Evolutionary conservation across 2,113 vertebrate genomes (phyloP).

Genomic region (Ibidorhyncha struthersii): DNA sequence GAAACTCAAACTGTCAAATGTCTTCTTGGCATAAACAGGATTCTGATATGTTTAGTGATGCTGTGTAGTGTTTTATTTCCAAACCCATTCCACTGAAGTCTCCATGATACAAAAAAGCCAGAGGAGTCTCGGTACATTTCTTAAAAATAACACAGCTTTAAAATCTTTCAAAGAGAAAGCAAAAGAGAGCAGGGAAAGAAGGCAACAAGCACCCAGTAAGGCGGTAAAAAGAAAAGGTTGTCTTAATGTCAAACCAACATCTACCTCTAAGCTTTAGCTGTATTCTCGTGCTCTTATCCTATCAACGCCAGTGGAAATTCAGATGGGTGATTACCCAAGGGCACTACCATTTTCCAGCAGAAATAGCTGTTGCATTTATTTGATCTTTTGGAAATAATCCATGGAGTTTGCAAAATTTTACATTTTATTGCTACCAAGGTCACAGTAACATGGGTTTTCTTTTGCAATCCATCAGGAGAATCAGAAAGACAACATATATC

Average conservation of each 20-base stretch:
- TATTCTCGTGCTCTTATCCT: neutral
- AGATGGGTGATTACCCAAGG: neutral
- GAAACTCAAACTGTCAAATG: neutral
- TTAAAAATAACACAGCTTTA: neutral
- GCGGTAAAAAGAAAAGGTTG: neutral
- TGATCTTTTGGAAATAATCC: neutral
- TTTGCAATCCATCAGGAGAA: conserved; percentile 6
- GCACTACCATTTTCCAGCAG: neutral
- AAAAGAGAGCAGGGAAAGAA: neutral
- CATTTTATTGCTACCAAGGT: conserved; percentile 29
- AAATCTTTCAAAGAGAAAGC: neutral
- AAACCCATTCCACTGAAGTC: neutral
- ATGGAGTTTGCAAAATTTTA: conserved; percentile 1
- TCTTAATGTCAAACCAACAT: neutral
- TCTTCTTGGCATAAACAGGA: neutral
- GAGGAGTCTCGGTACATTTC: neutral
- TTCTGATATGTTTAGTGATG: neutral
- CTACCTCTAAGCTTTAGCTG: neutral
- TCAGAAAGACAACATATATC: neutral
- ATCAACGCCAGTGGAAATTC: neutral
- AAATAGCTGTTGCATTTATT: conserved; percentile 3
- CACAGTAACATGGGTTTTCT: neutral
- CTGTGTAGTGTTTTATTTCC: neutral
- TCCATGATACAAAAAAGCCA: neutral
- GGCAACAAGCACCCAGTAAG: neutral